Evolutionary conservation across 1,140 invertebrate species (phyloP), one percentile per base, ranked within the genome.

Genomic region (Hydropsyche tenuis): DNA sequence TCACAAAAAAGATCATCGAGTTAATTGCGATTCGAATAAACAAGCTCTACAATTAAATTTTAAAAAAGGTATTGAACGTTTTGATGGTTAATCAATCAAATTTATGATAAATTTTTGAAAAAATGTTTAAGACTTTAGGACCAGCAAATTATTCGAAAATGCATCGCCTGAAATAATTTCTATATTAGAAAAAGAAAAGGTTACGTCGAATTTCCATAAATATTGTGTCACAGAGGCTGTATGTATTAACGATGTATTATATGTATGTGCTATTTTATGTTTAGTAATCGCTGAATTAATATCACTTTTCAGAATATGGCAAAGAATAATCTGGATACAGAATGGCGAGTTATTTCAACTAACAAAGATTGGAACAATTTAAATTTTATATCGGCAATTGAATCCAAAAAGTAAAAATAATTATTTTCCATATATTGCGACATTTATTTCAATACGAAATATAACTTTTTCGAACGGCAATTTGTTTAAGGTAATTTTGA

Each of bases 121-220:
- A 4, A 4, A 37, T 4, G 3, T 75, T 73, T 69, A 82, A 82
- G 89, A 84, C 77, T 90, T 82, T 73, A 80, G 79, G 1, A 56
- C 80, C 0, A 90, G 89, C 73, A 86, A 85, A 71, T 81, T 92
- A 76, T 92, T 91, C 79, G 78, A 75, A 5, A 75, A 86, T 6
- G 86, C 88, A 1, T 83, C 89, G 0, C 77, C 80, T 0, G 82
- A 91, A 3, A 77, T 94, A 1, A 78, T 89, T 1, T 37, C 86
- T 0, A 84, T 88, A 69, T 81, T 96, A 27, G 77, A 80, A 18
- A 86, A 78, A 0, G 79, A 92, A 77, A 82, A 89, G 63, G 88
- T 94, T 0, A 95, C 94, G 0, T 86, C 88, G 0, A 95, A 96
- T 83, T 90, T 86, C 80, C 95, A 96, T 81, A 80, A 84, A 3